Base-by-base conservation (phyloP, 2,888 invertebrate genomes). In the Neuroscelio doddi region DNA sequence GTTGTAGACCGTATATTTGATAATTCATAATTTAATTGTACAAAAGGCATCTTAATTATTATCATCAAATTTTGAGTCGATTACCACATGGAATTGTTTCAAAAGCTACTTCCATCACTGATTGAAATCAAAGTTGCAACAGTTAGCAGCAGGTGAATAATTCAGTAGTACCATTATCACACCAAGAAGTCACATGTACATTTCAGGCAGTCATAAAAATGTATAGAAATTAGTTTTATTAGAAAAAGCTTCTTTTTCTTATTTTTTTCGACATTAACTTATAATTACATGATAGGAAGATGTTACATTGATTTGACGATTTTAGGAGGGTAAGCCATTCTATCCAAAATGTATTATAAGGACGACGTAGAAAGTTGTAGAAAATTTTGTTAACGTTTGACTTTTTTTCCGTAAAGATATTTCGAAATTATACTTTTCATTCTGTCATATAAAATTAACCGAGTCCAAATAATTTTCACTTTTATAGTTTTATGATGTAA, bases 101-200 rank as follows among this genome's bases (percentile, higher is more conserved):
- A 5, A 14, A 24, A 52, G 9, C 16, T 61, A 61, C 61, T 64
- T 41, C 59, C 64, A 64, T 59, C 64, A 64, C 59, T 64, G 64
- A 41, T 52, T 9, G 17, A 63, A 57, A 64, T 39, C 41, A 55
- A 34, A 53, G 29, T 45, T 58, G 53, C 53, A 64, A 64, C 58
- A n/a, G 53, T 30, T 58, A 53, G 53, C 41, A 59, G 55, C 64
- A 56, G 55, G 55, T 55, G 58, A 64, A 51, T 62, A 3, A 21
- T 21, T 50, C 24, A 56, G 41, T 59, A 65, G 47, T 61, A 65
- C 65, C 59, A 65, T 56, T 65, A 65, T 61, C 65, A 65, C 56
- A 65, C 65, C 56, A 51, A 64, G 55, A 58, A 65, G 47, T 59
- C 65, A 65, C 59, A 61, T 65, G 65, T 65, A 65, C 56, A 59